phyloP scores from a whole-genome alignment of 2,888 invertebrate species.

The Chymomyza fuscimana region DNA sequence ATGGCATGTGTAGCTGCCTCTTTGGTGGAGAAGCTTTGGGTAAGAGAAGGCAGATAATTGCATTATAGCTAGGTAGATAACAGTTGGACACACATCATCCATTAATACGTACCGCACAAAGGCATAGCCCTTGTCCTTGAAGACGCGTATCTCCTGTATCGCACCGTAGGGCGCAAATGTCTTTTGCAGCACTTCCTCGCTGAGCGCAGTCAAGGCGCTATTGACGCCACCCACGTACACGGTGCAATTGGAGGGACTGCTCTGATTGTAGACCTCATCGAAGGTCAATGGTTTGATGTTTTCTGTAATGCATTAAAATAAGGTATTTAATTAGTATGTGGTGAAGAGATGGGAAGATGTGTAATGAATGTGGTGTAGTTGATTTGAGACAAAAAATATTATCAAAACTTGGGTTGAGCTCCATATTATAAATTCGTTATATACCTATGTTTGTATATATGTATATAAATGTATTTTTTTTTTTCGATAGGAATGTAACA shows the following conservation, averaged over 20 bases:
- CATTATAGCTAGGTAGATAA: slow-evolving; percentile 1
- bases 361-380: too few relatives aligned
- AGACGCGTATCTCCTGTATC: slow-evolving; percentile 98
- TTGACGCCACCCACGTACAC: slow-evolving; percentile 96
- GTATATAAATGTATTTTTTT: too few relatives aligned
- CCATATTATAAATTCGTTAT: too few relatives aligned
- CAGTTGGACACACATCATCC: background rate
- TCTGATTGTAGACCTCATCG: slow-evolving; percentile 99
- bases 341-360: too few relatives aligned
- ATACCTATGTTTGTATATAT: too few relatives aligned
- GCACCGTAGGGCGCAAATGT: slow-evolving; percentile 97
- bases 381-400: too few relatives aligned
- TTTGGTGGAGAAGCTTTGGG: slow-evolving; percentile 95
- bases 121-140: slow-evolving; percentile 99
- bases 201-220: slow-evolving; percentile 87
- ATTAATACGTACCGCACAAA: slow-evolving; percentile 88
- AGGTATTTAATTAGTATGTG: background rate
- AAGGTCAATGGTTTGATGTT: slow-evolving; percentile 95
- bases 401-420: too few relatives aligned
- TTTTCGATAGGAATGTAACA: too few relatives aligned
- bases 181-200: slow-evolving; percentile 98
- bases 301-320: slow-evolving; percentile 81
- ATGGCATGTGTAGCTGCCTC: slow-evolving; percentile 99
- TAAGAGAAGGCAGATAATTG: background rate
- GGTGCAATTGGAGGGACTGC: slow-evolving; percentile 98